Percentiles rank a stretch among this genome's conserved stretches.
These are phyloP conservation scores for Tribolium madens DNA, from an alignment of 1,140 invertebrate genomes.

Conservation along the genomic window DNA sequence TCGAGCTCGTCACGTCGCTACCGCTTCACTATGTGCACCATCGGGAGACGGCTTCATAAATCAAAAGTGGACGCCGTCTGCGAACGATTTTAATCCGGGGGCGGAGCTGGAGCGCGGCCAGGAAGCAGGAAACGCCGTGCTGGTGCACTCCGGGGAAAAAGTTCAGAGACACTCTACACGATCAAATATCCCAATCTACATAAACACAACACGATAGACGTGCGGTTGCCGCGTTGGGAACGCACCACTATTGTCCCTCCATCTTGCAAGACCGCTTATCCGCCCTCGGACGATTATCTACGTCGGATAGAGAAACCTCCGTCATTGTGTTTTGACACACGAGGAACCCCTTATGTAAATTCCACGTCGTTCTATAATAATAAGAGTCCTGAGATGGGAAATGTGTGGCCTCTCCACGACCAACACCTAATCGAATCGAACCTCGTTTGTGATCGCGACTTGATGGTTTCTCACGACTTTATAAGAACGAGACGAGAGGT, in stretches of 20 bases:
- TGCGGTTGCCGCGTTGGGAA: background rate
- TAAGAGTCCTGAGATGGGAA: background rate
- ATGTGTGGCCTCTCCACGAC: background rate
- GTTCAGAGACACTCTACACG: background rate
- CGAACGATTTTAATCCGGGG: background rate
- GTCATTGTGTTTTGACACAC: conserved; percentile 27
- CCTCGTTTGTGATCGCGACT: too few species aligned
- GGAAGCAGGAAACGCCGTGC: background rate
- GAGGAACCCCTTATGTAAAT: conserved; percentile 14
- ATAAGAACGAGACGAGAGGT: too few species aligned
- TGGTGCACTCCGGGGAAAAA: background rate
- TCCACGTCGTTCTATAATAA: conserved; percentile 21
- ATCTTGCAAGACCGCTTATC: conserved; percentile 1
- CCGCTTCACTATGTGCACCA: background rate
- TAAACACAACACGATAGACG: background rate
- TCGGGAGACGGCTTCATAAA: conserved; percentile 24
- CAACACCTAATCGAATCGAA: too few species aligned
- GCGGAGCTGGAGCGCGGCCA: background rate
- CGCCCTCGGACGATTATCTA: conserved; percentile 18
- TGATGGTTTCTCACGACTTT: too few species aligned
- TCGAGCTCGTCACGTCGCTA: conserved; percentile 15
- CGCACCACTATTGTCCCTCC: background rate
- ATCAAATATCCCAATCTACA: background rate
- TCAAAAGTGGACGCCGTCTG: conserved; percentile 14
- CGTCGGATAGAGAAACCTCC: conserved; percentile 1